Conservation (phyloP, 2,113 vertebrate genomes). For the Danio rerio region DNA sequence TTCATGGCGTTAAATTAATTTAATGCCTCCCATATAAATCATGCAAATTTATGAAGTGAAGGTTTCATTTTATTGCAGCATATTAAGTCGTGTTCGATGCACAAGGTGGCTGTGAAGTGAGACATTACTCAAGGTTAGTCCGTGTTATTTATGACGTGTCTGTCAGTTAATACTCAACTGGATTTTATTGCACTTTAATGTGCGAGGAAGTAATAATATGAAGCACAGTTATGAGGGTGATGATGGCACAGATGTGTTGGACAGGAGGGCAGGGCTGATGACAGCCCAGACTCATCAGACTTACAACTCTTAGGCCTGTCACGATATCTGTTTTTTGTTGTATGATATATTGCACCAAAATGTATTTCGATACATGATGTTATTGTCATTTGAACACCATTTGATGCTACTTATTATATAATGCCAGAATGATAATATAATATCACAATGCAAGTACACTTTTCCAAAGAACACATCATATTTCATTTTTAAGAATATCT, state of each 20-base stretch:
- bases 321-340: too few relatives aligned
- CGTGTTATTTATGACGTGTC: slow-evolving; percentile 69
- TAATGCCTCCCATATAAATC: slow-evolving; percentile 70
- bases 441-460: too few relatives aligned
- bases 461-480: too few relatives aligned
- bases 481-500: too few relatives aligned
- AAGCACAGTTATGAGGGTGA: slow-evolving; percentile 43
- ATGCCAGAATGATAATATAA: too few relatives aligned
- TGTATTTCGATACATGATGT: too few relatives aligned
- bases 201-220: slow-evolving; percentile 51
- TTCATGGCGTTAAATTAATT: slow-evolving; percentile 70
- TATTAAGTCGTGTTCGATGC: slow-evolving; percentile 76
- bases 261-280: slow-evolving; percentile 1
- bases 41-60: slow-evolving; percentile 74
- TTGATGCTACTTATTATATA: too few relatives aligned
- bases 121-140: slow-evolving; percentile 59
- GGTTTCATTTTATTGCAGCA: slow-evolving; percentile 74
- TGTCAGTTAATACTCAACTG: slow-evolving; percentile 60
- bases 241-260: slow-evolving; percentile 47
- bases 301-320: too few relatives aligned
- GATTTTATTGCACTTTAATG: slow-evolving; percentile 62
- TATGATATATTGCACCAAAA: too few relatives aligned
- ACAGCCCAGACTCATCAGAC: not conserved
- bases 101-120: slow-evolving; percentile 65
- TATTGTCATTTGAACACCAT: too few relatives aligned